These are phyloP conservation scores for Anas flavirostris DNA, from an alignment of 2,797 vertebrate genomes.

Conservation along the genomic window DNA sequence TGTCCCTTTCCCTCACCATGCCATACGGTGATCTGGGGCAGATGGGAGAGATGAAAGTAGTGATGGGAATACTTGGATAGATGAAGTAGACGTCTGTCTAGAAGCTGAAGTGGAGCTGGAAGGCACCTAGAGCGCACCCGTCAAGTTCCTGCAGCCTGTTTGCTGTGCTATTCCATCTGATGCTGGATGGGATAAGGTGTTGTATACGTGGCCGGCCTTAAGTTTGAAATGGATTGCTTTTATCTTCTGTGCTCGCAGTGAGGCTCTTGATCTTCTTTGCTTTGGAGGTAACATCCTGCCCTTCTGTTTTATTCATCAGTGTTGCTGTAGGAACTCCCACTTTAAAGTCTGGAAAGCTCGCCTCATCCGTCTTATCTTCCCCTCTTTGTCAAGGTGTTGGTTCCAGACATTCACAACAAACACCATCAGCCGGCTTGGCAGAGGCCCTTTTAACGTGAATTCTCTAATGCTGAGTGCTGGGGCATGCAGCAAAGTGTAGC, in stretches of 20 bases:
- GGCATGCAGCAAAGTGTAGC: background rate
- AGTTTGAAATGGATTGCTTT: background rate
- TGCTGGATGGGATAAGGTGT: background rate
- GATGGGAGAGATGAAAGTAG: background rate
- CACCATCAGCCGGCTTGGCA: background rate
- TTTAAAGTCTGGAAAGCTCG: background rate
- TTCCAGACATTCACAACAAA: background rate
- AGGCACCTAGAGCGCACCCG: background rate
- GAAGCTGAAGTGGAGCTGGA: background rate
- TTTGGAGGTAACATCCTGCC: background rate
- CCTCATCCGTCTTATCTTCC: background rate
- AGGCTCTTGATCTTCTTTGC: background rate
- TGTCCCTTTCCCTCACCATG: background rate
- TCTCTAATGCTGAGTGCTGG: background rate
- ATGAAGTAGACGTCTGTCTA: background rate
- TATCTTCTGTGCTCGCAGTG: background rate
- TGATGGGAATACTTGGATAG: background rate
- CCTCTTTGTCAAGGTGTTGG: background rate
- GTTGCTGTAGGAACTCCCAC: background rate
- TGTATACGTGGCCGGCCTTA: background rate
- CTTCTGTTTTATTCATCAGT: background rate
- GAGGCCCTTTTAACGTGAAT: background rate
- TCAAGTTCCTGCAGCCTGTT: background rate
- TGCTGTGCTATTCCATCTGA: accelerated
- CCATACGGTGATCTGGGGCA: background rate